phyloP scores from a whole-genome alignment of 2,888 invertebrate species.

The Calliphora vomitoria region DNA sequence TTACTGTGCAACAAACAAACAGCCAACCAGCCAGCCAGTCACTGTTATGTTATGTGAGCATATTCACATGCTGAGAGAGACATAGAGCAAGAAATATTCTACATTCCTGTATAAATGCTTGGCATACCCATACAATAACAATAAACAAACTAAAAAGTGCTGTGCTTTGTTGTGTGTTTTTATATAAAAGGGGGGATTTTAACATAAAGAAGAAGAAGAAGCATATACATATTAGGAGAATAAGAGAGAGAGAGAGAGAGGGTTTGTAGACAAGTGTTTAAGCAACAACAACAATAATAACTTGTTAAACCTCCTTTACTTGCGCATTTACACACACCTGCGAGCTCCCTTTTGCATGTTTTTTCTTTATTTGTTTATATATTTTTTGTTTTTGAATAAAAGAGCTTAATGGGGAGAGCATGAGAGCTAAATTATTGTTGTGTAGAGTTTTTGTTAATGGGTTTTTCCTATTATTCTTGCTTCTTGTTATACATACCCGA shows the following conservation, averaged over 20 bases:
- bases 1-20: conserved; percentile 15
- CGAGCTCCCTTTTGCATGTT: conserved; percentile 59
- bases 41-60: conserved; percentile 53
- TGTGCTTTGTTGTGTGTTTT: not conserved
- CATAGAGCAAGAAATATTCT: conserved; percentile 65
- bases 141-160: conserved; percentile 52
- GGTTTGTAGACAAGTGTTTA: conserved; percentile 11
- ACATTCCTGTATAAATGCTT: conserved; percentile 74
- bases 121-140: conserved; percentile 72
- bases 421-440: conserved; percentile 8
- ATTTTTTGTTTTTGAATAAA: not conserved
- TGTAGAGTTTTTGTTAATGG: conserved; percentile 67
- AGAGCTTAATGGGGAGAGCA: conserved; percentile 30
- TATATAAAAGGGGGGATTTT: conserved; percentile 10
- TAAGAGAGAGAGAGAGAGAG: not conserved
- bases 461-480: conserved; percentile 71
- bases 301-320: conserved; percentile 68
- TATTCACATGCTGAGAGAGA: conserved; percentile 26
- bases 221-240: not conserved
- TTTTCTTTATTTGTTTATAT: conserved; percentile 18
- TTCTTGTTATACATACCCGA: conserved; percentile 69
- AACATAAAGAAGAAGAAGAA: not conserved
- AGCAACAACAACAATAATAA: conserved; percentile 41
- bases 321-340: conserved; percentile 64
- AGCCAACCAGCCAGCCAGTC: conserved; percentile 12